Conservation (phyloP, 2,113 vertebrate genomes). For the Gymnorhina tibicen region DNA sequence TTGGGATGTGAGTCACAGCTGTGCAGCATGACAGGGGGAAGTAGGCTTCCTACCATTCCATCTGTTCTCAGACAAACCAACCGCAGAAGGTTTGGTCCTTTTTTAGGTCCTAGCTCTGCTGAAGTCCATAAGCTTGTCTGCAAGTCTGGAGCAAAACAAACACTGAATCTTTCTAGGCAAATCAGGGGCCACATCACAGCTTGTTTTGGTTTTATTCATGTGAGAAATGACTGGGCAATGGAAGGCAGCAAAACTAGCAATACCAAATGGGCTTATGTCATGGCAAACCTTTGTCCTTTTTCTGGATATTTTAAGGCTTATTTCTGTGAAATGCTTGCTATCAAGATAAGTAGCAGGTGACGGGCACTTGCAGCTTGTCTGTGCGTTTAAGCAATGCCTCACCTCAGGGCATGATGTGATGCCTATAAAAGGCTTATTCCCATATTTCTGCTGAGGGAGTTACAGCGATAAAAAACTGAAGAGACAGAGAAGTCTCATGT, state of each 20-base stretch:
- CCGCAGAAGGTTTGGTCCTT: not conserved
- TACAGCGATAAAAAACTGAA: not conserved
- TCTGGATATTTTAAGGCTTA: not conserved
- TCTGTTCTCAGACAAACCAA: not conserved
- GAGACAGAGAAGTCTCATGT: not conserved
- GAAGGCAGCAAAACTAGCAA: not conserved
- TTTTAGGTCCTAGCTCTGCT: not conserved
- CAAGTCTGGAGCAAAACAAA: not conserved
- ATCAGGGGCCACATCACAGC: not conserved
- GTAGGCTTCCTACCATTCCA: not conserved
- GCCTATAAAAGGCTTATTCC: not conserved
- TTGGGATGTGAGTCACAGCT: not conserved
- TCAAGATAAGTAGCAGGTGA: not conserved
- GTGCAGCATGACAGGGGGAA: not conserved
- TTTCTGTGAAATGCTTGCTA: not conserved
- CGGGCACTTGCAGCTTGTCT: not conserved
- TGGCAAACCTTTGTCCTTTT: not conserved
- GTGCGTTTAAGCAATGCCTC: not conserved
- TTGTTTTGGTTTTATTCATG: not conserved
- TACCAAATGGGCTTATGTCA: not conserved
- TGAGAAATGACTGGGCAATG: not conserved
- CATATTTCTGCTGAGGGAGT: not conserved
- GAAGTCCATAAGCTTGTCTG: not conserved
- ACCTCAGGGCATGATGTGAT: not conserved
- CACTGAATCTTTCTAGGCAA: not conserved